Base-by-base conservation (phyloP, 1,140 invertebrate species). In the Episyrphus balteatus region DNA sequence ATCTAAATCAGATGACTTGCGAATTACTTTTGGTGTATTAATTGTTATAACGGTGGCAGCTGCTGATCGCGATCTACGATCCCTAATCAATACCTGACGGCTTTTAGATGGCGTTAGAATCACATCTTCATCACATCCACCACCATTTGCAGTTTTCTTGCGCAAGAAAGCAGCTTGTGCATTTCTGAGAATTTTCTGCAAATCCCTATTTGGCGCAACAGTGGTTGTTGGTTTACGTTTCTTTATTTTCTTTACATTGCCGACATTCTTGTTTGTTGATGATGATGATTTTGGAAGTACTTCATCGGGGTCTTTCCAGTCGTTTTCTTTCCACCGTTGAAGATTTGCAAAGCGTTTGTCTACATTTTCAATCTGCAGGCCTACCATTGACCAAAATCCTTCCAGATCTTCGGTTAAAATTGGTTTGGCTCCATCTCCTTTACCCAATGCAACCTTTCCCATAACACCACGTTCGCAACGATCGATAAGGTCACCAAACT, bases 341-440 rank as follows among this genome's bases (percentile, higher is more conserved):
- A 82, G 57, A 42, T 72, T 72, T 3, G 68, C 56, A 51, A 80
- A 81, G 10, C 78, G 63, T 31, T 61, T 61, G 37, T 79, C 63
- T 13, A 79, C 69, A 53, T 81, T 70, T 7, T 69, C 68, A 13
- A 66, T 61, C 46, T 86, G 82, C 49, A 80, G 76, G 39, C 75
- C 76, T 8, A 83, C 69, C 78, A 84, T 82, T 37, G 84, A 83
- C 84, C 84, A 86, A 68, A 85, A 87, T 3, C 83, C 84, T 63
- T 84, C 78, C 0, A 86, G 66, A 68, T 86, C 84, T 38, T 71
- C 68, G 34, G 74, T 75, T 0, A 73, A 75, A 1, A 84, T 77
- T 18, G 74, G 62, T 48, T 77, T 77, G 0, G 58, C 53, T 14
- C 61, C 63, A 47, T 66, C 60, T 41, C 48, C 47, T 18, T 41